Evolutionary conservation across 2,888 invertebrate species (phyloP), one percentile per base, ranked within the genome.

Genomic region (Sesia bembeciformis): DNA sequence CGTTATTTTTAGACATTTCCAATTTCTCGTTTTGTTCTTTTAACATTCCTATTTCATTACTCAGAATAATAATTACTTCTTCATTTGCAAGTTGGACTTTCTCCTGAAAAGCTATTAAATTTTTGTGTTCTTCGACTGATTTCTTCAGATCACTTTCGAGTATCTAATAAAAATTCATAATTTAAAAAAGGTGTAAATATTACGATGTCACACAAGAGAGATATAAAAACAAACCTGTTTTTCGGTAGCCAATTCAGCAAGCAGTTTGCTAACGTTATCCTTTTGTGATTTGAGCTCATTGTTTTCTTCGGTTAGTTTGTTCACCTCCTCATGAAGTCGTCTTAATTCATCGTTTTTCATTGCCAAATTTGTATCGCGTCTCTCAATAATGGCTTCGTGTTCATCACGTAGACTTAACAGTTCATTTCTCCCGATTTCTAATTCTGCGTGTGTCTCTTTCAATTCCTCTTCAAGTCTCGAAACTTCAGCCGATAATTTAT

Each of bases 371-470:
- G 58, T 62, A 57, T 80, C 76, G 57, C 75, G 73, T 62, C 63
- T 65, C 38, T 64, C 57, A 8, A 75, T 66, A 40, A 80, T 69
- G 53, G 60, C 61, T 40, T 83, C 77, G 60, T 79, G 76, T 64
- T 84, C 81, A 54, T 82, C 79, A 53, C 65, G 74, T 53, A 84
- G 58, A 40, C 67, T 66, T 7, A 78, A 56, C 4, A 83, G 65
- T 58, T 84, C 83, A 62, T 82, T 80, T 49, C 76, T 80, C 7
- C 76, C 73, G 58, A 82, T 83, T 70, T 85, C 84, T 63, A 85
- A 60, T 58, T 84, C 81, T 3, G 81, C 81, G 51, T 78, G 73
- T 40, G 78, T 72, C 62, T 82, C 81, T 51, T 73, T 74, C 5
- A 85, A 64, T 52, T 80, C 80, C n/a, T 85, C 82, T 56, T 74